Evolutionary conservation across 1,140 invertebrate species (phyloP), one percentile per base, ranked within the genome.

Genomic region (Agrypnia vestita): DNA sequence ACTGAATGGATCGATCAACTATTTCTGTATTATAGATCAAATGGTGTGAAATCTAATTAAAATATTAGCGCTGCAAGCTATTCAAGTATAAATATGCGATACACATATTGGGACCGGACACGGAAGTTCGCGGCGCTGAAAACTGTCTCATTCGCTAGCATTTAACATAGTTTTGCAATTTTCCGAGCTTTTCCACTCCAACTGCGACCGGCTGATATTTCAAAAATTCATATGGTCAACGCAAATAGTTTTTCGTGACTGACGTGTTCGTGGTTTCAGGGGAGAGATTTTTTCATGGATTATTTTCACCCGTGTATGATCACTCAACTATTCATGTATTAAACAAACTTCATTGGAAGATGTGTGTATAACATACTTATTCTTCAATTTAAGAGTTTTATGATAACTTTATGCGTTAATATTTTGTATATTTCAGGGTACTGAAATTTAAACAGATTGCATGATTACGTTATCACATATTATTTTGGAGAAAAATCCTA

Each of bases 161-260:
- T 71, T 71, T 71, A 71, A 71, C 67, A 71, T 71, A 51, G 67
- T 71, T 71, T 51, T 71, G 67, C 67, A 71, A 71, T 71, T 71
- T 71, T 44, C 67, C 67, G 46, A 13, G 35, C 67, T 47, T 49
- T 51, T 71, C 46, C 25, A 35, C 25, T 35, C 25, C 25, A 35
- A 71, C 46, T 35, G 67, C 46, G 17, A 13, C 10, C 47, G 44
- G 67, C 67, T 12, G 19, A 25, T 51, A 15, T 15, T 25, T 71
- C 17, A 51, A 71, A 71, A 46, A 71, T 71, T 71, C 47, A 71
- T 46, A 47, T 15, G 19, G 13, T 12, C 47, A 49, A 17, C 12
- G 13, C 46, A 15, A 43, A 47, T 67, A 67, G 43, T 44, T 10
- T 19, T 67, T 44, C 43, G 17, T 43, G 62, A 43, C 62, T 67